These are phyloP conservation scores for Mungos mungo DNA, from an alignment of 2,113 vertebrate species.

Conservation along the genomic window DNA sequence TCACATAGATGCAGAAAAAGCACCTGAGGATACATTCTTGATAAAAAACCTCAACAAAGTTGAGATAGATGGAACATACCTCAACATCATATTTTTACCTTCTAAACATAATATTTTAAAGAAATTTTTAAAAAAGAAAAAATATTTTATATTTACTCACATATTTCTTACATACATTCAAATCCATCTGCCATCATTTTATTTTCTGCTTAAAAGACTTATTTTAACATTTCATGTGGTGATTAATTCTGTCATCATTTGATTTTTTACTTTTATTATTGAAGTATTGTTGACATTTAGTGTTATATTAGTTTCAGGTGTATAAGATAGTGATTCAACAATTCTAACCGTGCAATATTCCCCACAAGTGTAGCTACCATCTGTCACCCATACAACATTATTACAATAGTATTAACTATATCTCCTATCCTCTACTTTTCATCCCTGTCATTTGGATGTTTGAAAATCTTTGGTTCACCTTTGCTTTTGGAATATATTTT, in stretches of 20 bases:
- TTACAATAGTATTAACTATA: neutral
- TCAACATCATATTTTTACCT: neutral
- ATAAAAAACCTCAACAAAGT: too few species aligned
- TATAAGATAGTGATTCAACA: neutral
- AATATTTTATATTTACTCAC: neutral
- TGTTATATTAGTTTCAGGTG: neutral
- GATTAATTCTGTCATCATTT: conserved; percentile 25
- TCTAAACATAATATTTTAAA: neutral
- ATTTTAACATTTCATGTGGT: conserved; percentile 13
- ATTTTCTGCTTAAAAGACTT: conserved; percentile 49
- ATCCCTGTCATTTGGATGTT: neutral
- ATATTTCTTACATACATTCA: conserved; percentile 39
- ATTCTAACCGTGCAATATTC: neutral
- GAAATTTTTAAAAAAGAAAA: conserved; percentile 2
- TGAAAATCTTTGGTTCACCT: neutral
- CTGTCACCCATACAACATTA: neutral
- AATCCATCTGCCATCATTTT: conserved; percentile 30
- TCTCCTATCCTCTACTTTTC: neutral
- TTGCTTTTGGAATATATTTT: conserved; percentile 5
- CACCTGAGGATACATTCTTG: too few species aligned
- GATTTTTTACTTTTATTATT: neutral
- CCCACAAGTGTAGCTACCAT: neutral
- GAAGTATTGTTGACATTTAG: neutral
- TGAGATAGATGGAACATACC: too few species aligned
- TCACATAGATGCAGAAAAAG: too few species aligned